Evolutionary conservation across 2,888 invertebrate species (phyloP).

Genomic region (Epiblema foenella): DNA sequence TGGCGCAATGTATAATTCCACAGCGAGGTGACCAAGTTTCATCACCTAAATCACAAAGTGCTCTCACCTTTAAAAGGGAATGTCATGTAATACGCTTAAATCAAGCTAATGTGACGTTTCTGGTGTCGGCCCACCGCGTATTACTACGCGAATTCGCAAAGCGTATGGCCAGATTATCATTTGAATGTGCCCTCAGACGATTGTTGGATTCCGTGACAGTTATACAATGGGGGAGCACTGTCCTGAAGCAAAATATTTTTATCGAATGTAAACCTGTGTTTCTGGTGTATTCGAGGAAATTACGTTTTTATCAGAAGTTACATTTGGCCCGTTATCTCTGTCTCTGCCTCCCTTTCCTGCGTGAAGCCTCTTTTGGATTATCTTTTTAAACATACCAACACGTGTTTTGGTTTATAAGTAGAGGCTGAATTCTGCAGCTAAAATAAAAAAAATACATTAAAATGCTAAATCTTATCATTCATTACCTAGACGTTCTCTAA

Average conservation of each 20-base stretch:
- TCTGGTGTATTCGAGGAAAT: slow-evolving; percentile 66
- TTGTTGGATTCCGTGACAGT: slow-evolving; percentile 78
- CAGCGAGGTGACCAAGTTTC: slow-evolving; percentile 34
- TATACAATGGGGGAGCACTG: slow-evolving; percentile 71
- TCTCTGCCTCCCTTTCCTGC: slow-evolving; percentile 56
- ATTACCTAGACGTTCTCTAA: neutral
- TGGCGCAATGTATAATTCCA: slow-evolving; percentile 20
- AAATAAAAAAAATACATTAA: too few species aligned
- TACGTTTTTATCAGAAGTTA: slow-evolving; percentile 72
- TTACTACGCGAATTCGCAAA: slow-evolving; percentile 68
- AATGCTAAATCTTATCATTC: neutral
- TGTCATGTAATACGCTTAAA: slow-evolving; percentile 77
- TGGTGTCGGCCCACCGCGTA: slow-evolving; percentile 62
- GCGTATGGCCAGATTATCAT: slow-evolving; percentile 82
- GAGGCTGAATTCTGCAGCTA: neutral
- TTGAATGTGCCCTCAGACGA: slow-evolving; percentile 82
- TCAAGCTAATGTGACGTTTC: slow-evolving; percentile 80
- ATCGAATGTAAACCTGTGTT: slow-evolving; percentile 67
- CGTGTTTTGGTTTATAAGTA: slow-evolving; percentile 41
- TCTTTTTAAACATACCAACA: slow-evolving; percentile 48
- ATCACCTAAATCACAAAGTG: slow-evolving; percentile 39
- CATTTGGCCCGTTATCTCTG: slow-evolving; percentile 60
- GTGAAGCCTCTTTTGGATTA: slow-evolving; percentile 54
- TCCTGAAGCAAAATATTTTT: slow-evolving; percentile 72
- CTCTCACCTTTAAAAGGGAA: slow-evolving; percentile 42